Percentiles rank a stretch among this genome's conserved stretches.
Conservation (phyloP, 1,140 invertebrate genomes). For the Megalonaias nervosa region DNA sequence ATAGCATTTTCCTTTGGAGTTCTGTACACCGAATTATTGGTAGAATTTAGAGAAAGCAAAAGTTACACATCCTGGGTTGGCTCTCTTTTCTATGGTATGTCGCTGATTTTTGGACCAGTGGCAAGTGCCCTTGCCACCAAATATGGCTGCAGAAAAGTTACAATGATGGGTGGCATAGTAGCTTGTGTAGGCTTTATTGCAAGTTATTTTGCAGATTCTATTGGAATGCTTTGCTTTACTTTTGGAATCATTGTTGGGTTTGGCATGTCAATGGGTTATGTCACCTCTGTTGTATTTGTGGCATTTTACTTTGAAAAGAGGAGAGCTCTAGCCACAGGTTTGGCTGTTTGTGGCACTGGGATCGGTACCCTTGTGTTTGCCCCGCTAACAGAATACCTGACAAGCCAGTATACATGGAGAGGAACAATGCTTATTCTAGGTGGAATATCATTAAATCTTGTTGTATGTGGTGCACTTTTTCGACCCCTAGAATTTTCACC, state of each 20-base stretch:
- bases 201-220: constrained; percentile 76
- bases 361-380: constrained; percentile 70
- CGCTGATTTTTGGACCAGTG: constrained; percentile 85
- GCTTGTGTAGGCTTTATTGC: constrained; percentile 86
- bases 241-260: constrained; percentile 90
- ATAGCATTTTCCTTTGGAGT: constrained; percentile 73
- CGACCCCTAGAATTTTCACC: constrained; percentile 77
- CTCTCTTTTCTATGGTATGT: constrained; percentile 64
- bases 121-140: constrained; percentile 90
- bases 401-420: constrained; percentile 66
- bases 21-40: constrained; percentile 79
- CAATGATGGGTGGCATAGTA: constrained; percentile 81
- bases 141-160: constrained; percentile 84
- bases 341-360: constrained; percentile 77
- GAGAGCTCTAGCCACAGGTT: constrained; percentile 90
- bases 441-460: constrained; percentile 83
- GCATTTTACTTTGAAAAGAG: constrained; percentile 95
- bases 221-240: constrained; percentile 82
- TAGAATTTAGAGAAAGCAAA: constrained; percentile 87
- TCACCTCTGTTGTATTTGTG: constrained; percentile 78
- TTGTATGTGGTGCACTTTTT: constrained; percentile 86
- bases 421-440: constrained; percentile 85
- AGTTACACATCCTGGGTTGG: constrained; percentile 88
- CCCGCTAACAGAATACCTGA: constrained; percentile 62
- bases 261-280: constrained; percentile 89